Base-by-base conservation (phyloP, 2,888 invertebrate genomes). In the Thymelicus sylvestris region DNA sequence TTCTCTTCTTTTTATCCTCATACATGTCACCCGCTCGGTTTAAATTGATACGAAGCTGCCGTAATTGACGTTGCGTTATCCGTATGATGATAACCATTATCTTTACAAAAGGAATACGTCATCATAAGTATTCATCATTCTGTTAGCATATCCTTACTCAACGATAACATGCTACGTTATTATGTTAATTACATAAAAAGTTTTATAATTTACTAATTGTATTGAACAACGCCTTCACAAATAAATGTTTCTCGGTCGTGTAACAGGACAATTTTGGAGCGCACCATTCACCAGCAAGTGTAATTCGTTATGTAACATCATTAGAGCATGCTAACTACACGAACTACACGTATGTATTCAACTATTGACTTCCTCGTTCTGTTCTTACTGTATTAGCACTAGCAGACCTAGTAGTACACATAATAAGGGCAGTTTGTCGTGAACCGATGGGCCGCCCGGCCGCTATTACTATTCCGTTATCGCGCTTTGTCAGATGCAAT, bases 381-480 rank as follows among this genome's bases (percentile, higher is more conserved):
- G 7, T 50, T 0, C 15, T 50, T 15, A 15, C 48, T n/a, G 48
- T 15, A 50, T 7, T 19, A 52, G 19, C 19, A 19, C 19, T 52
- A 52, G 31, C 31, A 31, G 31, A 31, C 31, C 19, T 19, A 3
- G 24, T 3, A 24, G 24, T 24, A 31, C 31, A 19, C 19, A 19
- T 52, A 52, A 19, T 52, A 52, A 52, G 52, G 52, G 52, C 52
- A 19, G 52, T 52, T 19, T 52, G 52, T 19, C 1, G 52, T 52
- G 19, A 52, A 19, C 52, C 19, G 19, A 19, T 19, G 19, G 19
- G 19, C 8, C 52, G 19, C 19, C 8, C n/a, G 52, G 8, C 52
- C 52, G 19, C 52, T 52, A 10, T 52, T 52, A 19, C 52, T 4
- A 52, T 52, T 52, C 52, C 52, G 52, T 52, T 52, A 52, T 19